These are phyloP conservation scores for Hypselothyrea guttata DNA, from an alignment of 2,888 invertebrate species.

Conservation along the genomic window DNA sequence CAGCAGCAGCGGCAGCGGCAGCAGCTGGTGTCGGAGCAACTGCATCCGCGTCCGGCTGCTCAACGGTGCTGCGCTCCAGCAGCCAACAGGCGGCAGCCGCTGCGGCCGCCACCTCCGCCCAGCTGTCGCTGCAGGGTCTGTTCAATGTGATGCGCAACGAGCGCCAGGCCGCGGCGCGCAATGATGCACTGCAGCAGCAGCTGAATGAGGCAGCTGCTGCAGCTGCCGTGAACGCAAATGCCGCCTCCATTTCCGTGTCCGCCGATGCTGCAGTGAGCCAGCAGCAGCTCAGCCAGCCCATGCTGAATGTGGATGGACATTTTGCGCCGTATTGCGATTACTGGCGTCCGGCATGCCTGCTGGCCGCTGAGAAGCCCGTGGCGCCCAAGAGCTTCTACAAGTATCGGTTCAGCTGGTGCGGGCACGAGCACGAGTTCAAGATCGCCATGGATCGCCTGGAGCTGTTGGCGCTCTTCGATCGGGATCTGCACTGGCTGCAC, in stretches of 20 bases:
- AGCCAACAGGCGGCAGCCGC: constrained; percentile 17
- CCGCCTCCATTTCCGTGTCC: constrained; percentile 16
- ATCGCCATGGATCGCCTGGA: constrained; percentile 96
- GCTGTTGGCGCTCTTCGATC: constrained; percentile 94
- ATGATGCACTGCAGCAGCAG: constrained; percentile 58
- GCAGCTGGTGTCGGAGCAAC: background rate
- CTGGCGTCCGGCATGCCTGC: constrained; percentile 80
- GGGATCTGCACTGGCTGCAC: constrained; percentile 89
- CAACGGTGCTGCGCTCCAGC: constrained; percentile 48
- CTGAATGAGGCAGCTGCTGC: constrained; percentile 39
- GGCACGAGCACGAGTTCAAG: constrained; percentile 84
- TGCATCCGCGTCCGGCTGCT: constrained; percentile 62
- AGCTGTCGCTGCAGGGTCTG: constrained; percentile 77
- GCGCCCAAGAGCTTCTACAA: constrained; percentile 82
- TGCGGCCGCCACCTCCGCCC: constrained; percentile 25
- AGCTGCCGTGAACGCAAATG: constrained; percentile 1
- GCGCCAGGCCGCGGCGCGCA: constrained; percentile 47
- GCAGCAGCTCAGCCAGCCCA: constrained; percentile 60
- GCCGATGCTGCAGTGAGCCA: constrained; percentile 35
- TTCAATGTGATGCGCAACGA: constrained; percentile 77
- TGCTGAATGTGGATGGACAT: constrained; percentile 79
- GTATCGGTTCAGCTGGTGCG: constrained; percentile 80
- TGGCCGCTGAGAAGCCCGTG: constrained; percentile 78
- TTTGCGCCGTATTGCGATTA: constrained; percentile 81
- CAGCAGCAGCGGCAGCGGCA: constrained; percentile 10